These are phyloP conservation scores for Heteractis magnifica DNA, from an alignment of 92 coral and sea anemone genomes.

Conservation along the genomic window DNA sequence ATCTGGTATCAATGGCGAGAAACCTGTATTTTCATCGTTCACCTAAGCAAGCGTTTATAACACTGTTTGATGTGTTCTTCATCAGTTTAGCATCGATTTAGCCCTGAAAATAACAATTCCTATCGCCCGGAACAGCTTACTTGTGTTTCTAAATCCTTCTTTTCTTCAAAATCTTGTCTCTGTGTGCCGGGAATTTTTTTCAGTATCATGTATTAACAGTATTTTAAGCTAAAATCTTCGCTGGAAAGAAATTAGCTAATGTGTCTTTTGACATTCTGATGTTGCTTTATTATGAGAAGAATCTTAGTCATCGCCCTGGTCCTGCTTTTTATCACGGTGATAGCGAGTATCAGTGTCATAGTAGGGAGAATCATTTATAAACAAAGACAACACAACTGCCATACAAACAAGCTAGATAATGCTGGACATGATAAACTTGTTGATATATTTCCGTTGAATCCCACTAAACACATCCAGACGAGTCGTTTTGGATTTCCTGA, in stretches of 20 bases:
- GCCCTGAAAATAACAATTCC: neutral
- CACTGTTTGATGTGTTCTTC: neutral
- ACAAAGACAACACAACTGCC: neutral
- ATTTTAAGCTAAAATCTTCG: too few relatives aligned
- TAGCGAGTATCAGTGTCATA: neutral
- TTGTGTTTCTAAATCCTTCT: too few relatives aligned
- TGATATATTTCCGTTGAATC: neutral
- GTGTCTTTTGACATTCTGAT: too few relatives aligned
- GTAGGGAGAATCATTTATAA: neutral
- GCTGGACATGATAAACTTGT: neutral
- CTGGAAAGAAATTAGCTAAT: too few relatives aligned
- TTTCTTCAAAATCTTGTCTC: too few relatives aligned
- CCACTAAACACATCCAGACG: neutral
- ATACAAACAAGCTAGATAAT: neutral
- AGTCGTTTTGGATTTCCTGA: slow-evolving; percentile 58
- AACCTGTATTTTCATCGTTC: neutral
- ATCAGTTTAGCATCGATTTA: neutral
- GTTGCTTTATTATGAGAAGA: neutral
- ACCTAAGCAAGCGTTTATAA: too few relatives aligned
- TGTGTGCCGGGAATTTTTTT: too few relatives aligned
- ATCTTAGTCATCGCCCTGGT: neutral
- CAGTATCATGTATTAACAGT: too few relatives aligned
- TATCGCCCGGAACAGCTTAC: too few relatives aligned
- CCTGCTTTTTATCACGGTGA: neutral
- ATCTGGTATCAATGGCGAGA: neutral